Conservation (phyloP, 2,888 invertebrate species). For the Mystacides longicornis region DNA sequence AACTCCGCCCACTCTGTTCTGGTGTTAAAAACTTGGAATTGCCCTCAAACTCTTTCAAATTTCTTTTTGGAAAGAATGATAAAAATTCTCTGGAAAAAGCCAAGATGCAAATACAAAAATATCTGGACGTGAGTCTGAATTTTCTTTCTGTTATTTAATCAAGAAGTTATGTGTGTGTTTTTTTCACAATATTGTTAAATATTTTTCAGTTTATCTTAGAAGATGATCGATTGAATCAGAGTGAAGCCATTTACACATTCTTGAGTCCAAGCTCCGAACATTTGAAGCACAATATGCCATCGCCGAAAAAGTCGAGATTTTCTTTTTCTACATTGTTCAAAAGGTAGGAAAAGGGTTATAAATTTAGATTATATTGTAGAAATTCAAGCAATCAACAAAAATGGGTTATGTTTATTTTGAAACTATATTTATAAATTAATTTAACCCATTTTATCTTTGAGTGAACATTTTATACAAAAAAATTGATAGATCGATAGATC, state of each 20-base stretch:
- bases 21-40: conserved; percentile 75
- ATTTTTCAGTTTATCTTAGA: conserved; percentile 67
- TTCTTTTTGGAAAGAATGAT: conserved; percentile 77
- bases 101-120: conserved; percentile 75
- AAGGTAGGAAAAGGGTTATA: conserved; percentile 44
- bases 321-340: conserved; percentile 81
- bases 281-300: conserved; percentile 67
- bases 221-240: conserved; percentile 79
- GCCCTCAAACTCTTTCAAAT: conserved; percentile 74
- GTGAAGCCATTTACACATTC: conserved; percentile 85
- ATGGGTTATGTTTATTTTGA: no score
- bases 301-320: conserved; percentile 80
- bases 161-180: not conserved
- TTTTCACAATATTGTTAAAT: not conserved
- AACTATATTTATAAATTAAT: no score
- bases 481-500: no score
- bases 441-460: no score
- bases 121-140: conserved; percentile 62
- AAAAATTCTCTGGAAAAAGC: conserved; percentile 74
- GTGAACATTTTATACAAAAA: no score
- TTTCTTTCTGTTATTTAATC: not conserved
- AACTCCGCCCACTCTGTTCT: conserved; percentile 72
- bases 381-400: no score
- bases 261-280: conserved; percentile 89
- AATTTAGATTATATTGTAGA: no score